Evolutionary conservation across 2,113 vertebrate species (phyloP).

Genomic region (Myotis yumanensis): DNA sequence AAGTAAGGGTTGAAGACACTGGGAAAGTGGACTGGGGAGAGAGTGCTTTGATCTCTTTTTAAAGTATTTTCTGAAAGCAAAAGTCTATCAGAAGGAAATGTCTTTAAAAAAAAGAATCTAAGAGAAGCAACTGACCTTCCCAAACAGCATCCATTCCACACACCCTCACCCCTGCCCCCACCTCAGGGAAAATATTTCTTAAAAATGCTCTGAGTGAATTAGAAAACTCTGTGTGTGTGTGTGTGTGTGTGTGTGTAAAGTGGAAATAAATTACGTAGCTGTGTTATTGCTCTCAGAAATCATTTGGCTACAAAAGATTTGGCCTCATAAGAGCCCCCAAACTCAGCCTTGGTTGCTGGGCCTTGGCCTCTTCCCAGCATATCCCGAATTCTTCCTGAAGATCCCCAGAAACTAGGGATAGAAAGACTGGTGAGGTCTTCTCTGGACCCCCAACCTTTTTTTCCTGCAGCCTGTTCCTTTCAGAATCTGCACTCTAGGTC

Average conservation of each 20-base stretch:
- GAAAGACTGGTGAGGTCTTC: not conserved
- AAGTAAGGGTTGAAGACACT: slow-evolving; percentile 87
- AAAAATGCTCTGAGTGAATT: slow-evolving; percentile 75
- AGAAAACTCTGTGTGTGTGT: slow-evolving; percentile 56
- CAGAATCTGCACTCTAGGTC: not conserved
- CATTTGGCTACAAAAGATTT: not conserved
- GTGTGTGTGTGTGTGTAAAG: not conserved
- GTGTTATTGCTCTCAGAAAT: slow-evolving; percentile 28
- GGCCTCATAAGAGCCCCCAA: not conserved
- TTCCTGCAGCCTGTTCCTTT: not conserved
- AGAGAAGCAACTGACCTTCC: slow-evolving; percentile 83
- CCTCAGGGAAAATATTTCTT: slow-evolving; percentile 78
- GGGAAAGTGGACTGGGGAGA: slow-evolving; percentile 85
- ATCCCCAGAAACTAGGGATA: not conserved
- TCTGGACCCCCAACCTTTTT: not conserved
- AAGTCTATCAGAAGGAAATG: slow-evolving; percentile 90
- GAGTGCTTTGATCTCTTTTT: slow-evolving; percentile 93
- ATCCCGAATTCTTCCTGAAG: not conserved
- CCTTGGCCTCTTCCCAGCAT: not conserved
- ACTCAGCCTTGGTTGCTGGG: not conserved
- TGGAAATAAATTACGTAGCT: not conserved
- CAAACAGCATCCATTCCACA: slow-evolving; percentile 79
- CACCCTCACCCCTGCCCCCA: slow-evolving; percentile 18
- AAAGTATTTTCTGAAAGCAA: slow-evolving; percentile 91
- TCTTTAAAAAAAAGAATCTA: slow-evolving; percentile 77